Evolutionary conservation across 2,797 vertebrate genomes (phyloP).

Genomic region (Eulemur albifrons): DNA sequence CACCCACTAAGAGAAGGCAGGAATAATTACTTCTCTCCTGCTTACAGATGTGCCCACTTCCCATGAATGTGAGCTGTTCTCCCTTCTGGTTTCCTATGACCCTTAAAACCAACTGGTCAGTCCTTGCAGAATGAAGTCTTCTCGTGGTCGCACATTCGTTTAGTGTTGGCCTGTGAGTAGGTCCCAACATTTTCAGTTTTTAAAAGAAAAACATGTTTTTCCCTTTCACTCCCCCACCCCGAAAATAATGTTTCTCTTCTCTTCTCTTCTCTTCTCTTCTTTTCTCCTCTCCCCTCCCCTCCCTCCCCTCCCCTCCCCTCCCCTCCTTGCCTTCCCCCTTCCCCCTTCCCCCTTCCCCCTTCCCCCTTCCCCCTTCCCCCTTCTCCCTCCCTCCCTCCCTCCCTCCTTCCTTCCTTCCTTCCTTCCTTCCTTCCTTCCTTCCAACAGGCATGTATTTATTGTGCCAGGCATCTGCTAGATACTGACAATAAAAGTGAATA

Average conservation of each 20-base stretch:
- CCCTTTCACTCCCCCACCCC: neutral
- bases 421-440: neutral
- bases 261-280: rapidly evolving
- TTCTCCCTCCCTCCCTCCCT: too few species aligned
- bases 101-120: neutral
- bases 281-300: too few species aligned
- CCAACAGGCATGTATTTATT: neutral
- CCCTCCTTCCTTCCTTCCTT: neutral
- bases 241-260: neutral
- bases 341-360: too few species aligned
- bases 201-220: neutral
- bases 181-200: neutral
- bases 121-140: neutral
- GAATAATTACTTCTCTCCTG: neutral
- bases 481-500: neutral
- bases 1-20: neutral
- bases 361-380: neutral
- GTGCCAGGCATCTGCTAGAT: neutral
- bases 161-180: neutral
- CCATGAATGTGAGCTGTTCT: neutral
- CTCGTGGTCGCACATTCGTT: neutral
- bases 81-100: neutral
- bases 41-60: neutral
- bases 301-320: too few species aligned
- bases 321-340: too few species aligned